Conservation (phyloP, 2,113 vertebrate genomes). For the Syngnathoides biaculeatus region DNA sequence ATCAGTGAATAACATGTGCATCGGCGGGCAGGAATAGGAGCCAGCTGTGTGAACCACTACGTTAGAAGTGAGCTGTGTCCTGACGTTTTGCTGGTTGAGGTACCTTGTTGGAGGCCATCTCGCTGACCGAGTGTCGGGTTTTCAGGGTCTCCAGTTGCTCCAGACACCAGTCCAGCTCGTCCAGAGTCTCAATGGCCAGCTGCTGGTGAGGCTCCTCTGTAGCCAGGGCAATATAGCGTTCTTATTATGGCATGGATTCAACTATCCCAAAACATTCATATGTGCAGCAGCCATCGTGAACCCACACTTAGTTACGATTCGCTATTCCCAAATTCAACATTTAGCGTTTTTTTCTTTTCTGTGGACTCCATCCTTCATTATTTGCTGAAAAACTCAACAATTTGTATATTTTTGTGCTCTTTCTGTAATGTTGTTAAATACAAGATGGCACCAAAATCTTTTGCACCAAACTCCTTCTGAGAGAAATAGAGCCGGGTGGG, state of each 20-base stretch:
- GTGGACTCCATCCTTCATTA: no score
- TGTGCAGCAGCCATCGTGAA: background rate
- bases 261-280: background rate
- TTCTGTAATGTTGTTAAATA: no score
- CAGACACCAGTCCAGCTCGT: conserved; percentile 95
- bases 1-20: no score
- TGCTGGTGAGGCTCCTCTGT: conserved; percentile 85
- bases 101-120: conserved; percentile 83
- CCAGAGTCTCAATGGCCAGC: conserved; percentile 85
- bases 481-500: no score
- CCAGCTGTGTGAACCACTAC: no score
- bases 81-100: background rate
- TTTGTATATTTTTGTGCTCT: no score
- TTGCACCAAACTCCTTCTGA: no score
- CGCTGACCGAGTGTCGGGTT: conserved; percentile 82
- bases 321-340: background rate
- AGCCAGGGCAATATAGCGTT: conserved; percentile 22
- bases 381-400: no score
- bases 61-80: background rate
- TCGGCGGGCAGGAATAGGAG: no score
- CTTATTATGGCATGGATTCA: background rate
- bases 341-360: background rate
- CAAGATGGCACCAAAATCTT: no score
- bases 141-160: conserved; percentile 92
- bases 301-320: no score